phyloP scores from a whole-genome alignment of 2,888 invertebrate genomes.

The Pristionchus exspectatus region DNA sequence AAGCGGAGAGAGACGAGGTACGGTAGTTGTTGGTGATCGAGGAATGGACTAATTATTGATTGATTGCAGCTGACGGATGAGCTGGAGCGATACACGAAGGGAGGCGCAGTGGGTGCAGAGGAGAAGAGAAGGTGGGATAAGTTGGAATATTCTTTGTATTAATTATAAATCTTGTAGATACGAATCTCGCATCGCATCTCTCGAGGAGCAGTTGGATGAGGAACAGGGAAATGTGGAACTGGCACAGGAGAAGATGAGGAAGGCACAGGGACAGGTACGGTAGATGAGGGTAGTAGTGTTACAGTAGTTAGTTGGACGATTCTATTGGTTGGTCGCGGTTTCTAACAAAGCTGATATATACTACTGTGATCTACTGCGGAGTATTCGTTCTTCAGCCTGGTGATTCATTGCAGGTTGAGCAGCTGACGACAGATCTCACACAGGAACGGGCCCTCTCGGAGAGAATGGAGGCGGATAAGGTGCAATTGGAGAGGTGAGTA shows the following conservation, averaged over 20 bases:
- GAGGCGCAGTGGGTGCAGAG: conserved; percentile 46
- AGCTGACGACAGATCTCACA: conserved; percentile 68
- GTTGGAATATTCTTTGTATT: too few relatives aligned
- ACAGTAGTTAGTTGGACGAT: background rate
- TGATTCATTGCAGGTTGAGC: background rate
- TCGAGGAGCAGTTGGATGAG: conserved; percentile 97
- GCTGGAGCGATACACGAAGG: conserved; percentile 81
- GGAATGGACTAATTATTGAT: conserved; percentile 7
- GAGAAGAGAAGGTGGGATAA: conserved; percentile 52
- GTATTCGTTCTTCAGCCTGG: too few relatives aligned
- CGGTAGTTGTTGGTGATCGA: background rate
- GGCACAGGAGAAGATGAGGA: conserved; percentile 88
- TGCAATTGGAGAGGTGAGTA: conserved; percentile 87
- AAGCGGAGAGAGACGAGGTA: conserved; percentile 59
- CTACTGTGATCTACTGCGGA: background rate
- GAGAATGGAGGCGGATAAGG: conserved; percentile 82
- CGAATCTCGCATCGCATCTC: conserved; percentile 92
- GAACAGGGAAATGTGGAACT: conserved; percentile 93
- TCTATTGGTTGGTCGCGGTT: background rate
- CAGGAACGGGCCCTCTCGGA: conserved; percentile 85
- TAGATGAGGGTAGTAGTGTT: background rate
- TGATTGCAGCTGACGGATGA: conserved; percentile 86
- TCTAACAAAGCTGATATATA: background rate
- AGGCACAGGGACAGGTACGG: conserved; percentile 84
- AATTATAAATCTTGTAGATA: conserved; percentile 82